Evolutionary conservation across 1,140 invertebrate species (phyloP).

Genomic region (Chrysopa pallens): DNA sequence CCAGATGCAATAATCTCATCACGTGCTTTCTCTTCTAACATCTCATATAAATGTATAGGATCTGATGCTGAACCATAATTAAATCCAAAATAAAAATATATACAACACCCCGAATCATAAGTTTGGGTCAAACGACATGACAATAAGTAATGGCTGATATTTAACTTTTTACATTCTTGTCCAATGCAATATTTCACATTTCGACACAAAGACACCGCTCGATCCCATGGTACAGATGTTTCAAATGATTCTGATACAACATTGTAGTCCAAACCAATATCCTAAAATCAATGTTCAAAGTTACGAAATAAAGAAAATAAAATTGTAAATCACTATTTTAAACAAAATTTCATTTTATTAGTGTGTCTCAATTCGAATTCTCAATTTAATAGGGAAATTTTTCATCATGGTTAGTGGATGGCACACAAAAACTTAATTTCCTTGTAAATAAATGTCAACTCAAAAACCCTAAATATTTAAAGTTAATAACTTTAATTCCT

Average conservation of each 20-base stretch:
- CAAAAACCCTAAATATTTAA: too few relatives aligned
- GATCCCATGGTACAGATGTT: constrained; percentile 94
- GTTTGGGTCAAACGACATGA: constrained; percentile 87
- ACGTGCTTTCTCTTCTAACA: constrained; percentile 64
- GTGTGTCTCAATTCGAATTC: too few relatives aligned
- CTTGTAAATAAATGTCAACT: too few relatives aligned
- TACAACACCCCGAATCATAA: constrained; percentile 90
- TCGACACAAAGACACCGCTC: constrained; percentile 59
- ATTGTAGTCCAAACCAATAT: constrained; percentile 75
- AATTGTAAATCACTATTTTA: too few relatives aligned
- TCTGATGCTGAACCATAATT: constrained; percentile 49
- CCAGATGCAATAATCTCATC: constrained; percentile 83
- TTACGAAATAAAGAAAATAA: too few relatives aligned
- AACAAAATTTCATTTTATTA: too few relatives aligned
- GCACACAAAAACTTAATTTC: too few relatives aligned
- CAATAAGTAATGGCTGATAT: constrained; percentile 44
- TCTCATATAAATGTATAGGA: constrained; percentile 68
- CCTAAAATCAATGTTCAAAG: constrained; percentile 45
- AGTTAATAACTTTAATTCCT: too few relatives aligned
- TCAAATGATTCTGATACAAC: constrained; percentile 95
- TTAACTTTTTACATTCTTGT: constrained; percentile 47
- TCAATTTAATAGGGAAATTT: too few relatives aligned
- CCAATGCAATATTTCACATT: constrained; percentile 76
- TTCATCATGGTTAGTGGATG: too few relatives aligned
- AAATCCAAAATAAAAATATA: constrained; percentile 97